Evolutionary conservation across 2,888 invertebrate species (phyloP).

Genomic region (Eudiplozoon nipponicum): DNA sequence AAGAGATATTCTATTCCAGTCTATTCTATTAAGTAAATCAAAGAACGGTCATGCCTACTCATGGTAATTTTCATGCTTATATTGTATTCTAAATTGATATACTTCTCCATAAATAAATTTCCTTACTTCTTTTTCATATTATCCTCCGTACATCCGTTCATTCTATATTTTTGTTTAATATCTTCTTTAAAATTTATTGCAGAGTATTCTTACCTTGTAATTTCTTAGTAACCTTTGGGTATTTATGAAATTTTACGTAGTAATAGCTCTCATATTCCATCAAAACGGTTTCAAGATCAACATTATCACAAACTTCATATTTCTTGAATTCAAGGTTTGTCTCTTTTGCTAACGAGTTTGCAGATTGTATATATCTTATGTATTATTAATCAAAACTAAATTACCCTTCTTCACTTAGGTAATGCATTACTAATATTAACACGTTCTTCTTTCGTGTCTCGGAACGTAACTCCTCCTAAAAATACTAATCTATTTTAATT

Average conservation of each 20-base stretch:
- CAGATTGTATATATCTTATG: conserved; percentile 33
- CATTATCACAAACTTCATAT: conserved; percentile 46
- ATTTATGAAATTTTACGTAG: conserved; percentile 48
- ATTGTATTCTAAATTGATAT: too few relatives aligned
- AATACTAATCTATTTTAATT: too few relatives aligned
- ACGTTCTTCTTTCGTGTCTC: conserved; percentile 26
- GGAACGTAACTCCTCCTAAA: conserved; percentile 25
- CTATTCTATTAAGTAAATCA: too few relatives aligned
- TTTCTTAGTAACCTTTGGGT: conserved; percentile 43
- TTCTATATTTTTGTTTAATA: background rate
- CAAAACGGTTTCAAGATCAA: conserved; percentile 52
- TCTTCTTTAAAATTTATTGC: too few relatives aligned
- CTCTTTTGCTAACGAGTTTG: conserved; percentile 38
- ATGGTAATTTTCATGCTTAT: too few relatives aligned
- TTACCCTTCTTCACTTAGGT: conserved; percentile 28
- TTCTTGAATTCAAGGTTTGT: conserved; percentile 37
- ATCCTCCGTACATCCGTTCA: too few relatives aligned
- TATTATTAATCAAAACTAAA: conserved; percentile 12
- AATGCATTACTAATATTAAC: conserved; percentile 27
- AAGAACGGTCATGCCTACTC: too few relatives aligned
- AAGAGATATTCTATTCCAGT: too few relatives aligned
- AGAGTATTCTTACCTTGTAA: background rate
- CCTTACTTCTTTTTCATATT: too few relatives aligned
- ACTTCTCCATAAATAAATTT: too few relatives aligned
- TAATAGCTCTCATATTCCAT: conserved; percentile 61